Conservation (phyloP, 2,797 vertebrate species). For the Centropyge bicolor region DNA sequence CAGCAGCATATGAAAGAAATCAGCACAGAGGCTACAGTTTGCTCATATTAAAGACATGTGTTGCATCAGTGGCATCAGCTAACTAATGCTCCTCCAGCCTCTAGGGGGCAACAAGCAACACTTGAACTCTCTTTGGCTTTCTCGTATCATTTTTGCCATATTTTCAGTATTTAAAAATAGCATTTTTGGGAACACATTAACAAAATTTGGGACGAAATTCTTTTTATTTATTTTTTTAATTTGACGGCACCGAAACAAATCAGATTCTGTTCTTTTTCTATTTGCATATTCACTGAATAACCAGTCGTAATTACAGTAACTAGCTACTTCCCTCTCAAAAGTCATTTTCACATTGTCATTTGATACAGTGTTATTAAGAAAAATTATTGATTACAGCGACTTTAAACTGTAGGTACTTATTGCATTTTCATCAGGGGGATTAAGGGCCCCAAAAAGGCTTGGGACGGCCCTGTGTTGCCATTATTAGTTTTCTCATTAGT, state of each 20-base stretch:
- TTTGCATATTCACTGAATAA: too few relatives aligned
- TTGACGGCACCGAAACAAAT: too few relatives aligned
- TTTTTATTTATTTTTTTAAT: too few relatives aligned
- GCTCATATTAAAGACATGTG: slow-evolving; percentile 44
- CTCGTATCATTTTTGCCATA: not conserved
- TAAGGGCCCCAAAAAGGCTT: not conserved
- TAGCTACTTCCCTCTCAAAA: too few relatives aligned
- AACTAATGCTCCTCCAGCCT: not conserved
- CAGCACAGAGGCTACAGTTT: slow-evolving; percentile 10
- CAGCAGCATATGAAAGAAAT: slow-evolving; percentile 41
- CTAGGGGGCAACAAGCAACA: not conserved
- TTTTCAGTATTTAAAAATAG: too few relatives aligned
- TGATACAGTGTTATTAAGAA: not conserved
- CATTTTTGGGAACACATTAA: too few relatives aligned
- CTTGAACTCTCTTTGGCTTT: not conserved
- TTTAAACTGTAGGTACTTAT: not conserved
- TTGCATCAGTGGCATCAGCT: slow-evolving; percentile 4
- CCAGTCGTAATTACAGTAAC: too few relatives aligned
- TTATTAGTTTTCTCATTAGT: not conserved
- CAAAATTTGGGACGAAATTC: too few relatives aligned
- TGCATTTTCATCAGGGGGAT: not conserved
- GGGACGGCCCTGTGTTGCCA: not conserved
- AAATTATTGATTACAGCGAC: not conserved
- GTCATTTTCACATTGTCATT: not conserved
- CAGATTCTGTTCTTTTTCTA: too few relatives aligned